Percentiles rank a stretch among this genome's conserved stretches.
phyloP scores from a whole-genome alignment of 2,888 invertebrate genomes.

The Gymnoscelis rufifasciata region DNA sequence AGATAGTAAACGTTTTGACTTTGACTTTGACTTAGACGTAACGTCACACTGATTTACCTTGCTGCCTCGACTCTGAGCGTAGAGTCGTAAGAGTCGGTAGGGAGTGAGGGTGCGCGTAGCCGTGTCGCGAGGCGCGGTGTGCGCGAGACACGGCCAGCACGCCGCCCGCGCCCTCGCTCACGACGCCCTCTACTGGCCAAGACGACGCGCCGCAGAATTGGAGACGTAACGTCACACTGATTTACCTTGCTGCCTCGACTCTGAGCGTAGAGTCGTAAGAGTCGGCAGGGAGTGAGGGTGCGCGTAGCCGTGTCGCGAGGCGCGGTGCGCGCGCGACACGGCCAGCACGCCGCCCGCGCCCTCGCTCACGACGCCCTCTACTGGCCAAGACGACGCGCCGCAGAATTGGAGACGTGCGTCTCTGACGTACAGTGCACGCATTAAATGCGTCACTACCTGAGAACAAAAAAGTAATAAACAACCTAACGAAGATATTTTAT shows the following conservation, averaged over 20 bases:
- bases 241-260: constrained; percentile 27
- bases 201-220: constrained; percentile 52
- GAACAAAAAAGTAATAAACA: background rate
- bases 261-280: constrained; percentile 5
- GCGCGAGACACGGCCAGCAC: too few relatives aligned
- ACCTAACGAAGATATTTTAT: too few relatives aligned
- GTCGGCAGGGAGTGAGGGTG: constrained; percentile 7
- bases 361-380: constrained; percentile 60
- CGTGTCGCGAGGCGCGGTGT: constrained; percentile 26
- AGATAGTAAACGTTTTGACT: too few relatives aligned
- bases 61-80: constrained; percentile 14
- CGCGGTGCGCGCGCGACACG: constrained; percentile 34
- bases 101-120: constrained; percentile 11
- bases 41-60: constrained; percentile 24
- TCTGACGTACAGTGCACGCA: constrained; percentile 90
- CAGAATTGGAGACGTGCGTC: constrained; percentile 85
- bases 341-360: constrained; percentile 56
- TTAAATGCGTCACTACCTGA: constrained; percentile 84
- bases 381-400: constrained; percentile 50
- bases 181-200: constrained; percentile 39
- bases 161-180: constrained; percentile 42
- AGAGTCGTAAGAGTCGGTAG: constrained; percentile 8
- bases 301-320: constrained; percentile 18
- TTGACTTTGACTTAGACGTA: too few relatives aligned
- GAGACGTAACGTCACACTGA: too few relatives aligned